Conservation (phyloP, 2,113 vertebrate genomes). For the Barnardius zonarius region DNA sequence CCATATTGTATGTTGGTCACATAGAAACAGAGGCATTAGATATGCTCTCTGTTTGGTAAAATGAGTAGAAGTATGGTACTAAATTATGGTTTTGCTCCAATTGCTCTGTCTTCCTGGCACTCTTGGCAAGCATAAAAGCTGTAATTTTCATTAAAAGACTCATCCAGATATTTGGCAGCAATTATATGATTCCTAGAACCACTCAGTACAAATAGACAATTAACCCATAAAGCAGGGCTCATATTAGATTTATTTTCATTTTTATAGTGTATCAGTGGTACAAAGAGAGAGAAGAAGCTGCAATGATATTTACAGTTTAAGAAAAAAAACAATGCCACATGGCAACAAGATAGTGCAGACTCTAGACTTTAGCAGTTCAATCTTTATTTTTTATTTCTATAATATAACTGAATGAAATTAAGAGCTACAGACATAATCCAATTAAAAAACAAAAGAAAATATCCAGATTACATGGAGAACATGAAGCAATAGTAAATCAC, state of each 20-base stretch:
- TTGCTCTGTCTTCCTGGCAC: not conserved
- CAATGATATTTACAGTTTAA: not conserved
- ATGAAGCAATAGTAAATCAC: not conserved
- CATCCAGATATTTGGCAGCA: constrained; percentile 52
- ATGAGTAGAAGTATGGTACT: not conserved
- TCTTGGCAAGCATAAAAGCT: constrained; percentile 56
- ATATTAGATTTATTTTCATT: constrained; percentile 24
- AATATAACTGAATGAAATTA: not conserved
- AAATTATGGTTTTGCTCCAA: constrained; percentile 41
- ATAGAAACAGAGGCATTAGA: not conserved
- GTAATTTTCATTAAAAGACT: constrained; percentile 71
- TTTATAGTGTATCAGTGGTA: not conserved
- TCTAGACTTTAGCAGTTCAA: not conserved
- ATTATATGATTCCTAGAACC: constrained; percentile 40
- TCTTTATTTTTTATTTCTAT: not conserved
- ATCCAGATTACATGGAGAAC: not conserved
- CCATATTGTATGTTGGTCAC: not conserved
- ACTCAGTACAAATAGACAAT: constrained; percentile 60
- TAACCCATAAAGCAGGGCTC: constrained; percentile 31
- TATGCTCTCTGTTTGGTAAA: not conserved
- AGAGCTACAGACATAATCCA: not conserved
- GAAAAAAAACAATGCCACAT: not conserved
- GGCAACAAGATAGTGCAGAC: not conserved
- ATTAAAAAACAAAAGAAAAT: not conserved
- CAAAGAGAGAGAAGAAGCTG: not conserved